phyloP scores from a whole-genome alignment of 1,140 invertebrate genomes.

The Drosophila kepulauana region DNA sequence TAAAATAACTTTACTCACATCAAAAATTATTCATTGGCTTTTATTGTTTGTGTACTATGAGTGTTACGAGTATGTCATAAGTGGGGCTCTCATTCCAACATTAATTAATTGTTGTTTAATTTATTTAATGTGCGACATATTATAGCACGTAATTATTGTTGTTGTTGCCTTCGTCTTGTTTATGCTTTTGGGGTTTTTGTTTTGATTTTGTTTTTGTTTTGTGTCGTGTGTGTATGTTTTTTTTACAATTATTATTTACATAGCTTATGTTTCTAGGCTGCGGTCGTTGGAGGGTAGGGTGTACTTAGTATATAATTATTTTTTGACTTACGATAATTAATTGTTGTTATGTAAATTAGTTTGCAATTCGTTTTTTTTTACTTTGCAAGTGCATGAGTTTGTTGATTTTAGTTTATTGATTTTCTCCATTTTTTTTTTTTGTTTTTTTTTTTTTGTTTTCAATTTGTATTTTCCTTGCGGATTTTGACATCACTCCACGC shows the following conservation, averaged over 20 bases:
- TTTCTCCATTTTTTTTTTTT: constrained; percentile 26
- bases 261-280: constrained; percentile 75
- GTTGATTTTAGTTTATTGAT: constrained; percentile 73
- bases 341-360: constrained; percentile 66
- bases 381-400: constrained; percentile 63
- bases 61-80: constrained; percentile 33
- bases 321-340: constrained; percentile 75
- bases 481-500: constrained; percentile 46
- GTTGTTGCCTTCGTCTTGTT: constrained; percentile 56
- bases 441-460: constrained; percentile 17
- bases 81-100: constrained; percentile 36
- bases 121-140: constrained; percentile 32
- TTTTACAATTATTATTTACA: constrained; percentile 82
- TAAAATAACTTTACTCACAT: constrained; percentile 58
- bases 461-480: constrained; percentile 20
- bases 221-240: constrained; percentile 15
- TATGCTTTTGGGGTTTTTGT: constrained; percentile 45
- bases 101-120: constrained; percentile 73
- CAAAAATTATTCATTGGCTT: constrained; percentile 40
- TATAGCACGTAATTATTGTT: constrained; percentile 41
- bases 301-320: constrained; percentile 77
- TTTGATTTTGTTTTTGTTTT: constrained; percentile 44
- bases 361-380: constrained; percentile 42
- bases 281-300: constrained; percentile 75
- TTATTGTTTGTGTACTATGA: constrained; percentile 8